Evolutionary conservation across 2,797 vertebrate species (phyloP).

Genomic region (Poeciliopsis gracilis): DNA sequence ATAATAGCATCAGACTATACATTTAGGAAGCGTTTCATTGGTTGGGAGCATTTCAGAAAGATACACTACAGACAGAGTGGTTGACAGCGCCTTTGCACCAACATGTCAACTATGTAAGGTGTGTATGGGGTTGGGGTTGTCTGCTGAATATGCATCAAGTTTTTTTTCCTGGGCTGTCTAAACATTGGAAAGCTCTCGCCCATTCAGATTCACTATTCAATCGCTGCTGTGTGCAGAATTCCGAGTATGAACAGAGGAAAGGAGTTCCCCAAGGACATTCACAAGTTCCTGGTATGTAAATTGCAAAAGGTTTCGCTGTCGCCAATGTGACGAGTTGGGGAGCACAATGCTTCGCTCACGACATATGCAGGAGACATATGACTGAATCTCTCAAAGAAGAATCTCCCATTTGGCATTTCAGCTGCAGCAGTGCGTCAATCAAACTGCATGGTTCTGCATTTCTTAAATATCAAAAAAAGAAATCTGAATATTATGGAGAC

Average conservation of each 20-base stretch:
- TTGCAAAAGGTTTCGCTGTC: constrained; percentile 50
- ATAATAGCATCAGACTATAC: background rate
- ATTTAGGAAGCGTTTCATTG: background rate
- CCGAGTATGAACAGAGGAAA: constrained; percentile 27
- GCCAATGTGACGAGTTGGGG: constrained; percentile 27
- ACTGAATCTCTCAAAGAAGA: constrained; percentile 46
- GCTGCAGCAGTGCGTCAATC: constrained; percentile 26
- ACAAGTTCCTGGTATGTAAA: constrained; percentile 74
- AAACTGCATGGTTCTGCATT: constrained; percentile 25
- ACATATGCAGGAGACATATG: constrained; percentile 48
- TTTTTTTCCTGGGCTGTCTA: constrained; percentile 50
- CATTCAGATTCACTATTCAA: constrained; percentile 66
- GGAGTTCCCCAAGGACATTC: constrained; percentile 61
- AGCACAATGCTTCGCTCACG: constrained; percentile 34
- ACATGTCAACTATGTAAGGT: constrained; percentile 26
- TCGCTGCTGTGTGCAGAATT: constrained; percentile 50
- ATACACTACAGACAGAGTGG: background rate
- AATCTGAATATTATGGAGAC: background rate
- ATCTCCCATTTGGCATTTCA: constrained; percentile 28
- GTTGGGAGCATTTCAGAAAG: constrained; percentile 7
- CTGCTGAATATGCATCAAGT: constrained; percentile 56
- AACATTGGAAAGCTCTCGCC: constrained; percentile 61
- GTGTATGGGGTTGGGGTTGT: constrained; percentile 8
- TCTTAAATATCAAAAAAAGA: constrained; percentile 38
- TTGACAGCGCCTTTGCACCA: constrained; percentile 14